Evolutionary conservation across 2,888 invertebrate genomes (phyloP), one percentile per base, ranked within the genome.

Genomic region (Isoperla grammatica): DNA sequence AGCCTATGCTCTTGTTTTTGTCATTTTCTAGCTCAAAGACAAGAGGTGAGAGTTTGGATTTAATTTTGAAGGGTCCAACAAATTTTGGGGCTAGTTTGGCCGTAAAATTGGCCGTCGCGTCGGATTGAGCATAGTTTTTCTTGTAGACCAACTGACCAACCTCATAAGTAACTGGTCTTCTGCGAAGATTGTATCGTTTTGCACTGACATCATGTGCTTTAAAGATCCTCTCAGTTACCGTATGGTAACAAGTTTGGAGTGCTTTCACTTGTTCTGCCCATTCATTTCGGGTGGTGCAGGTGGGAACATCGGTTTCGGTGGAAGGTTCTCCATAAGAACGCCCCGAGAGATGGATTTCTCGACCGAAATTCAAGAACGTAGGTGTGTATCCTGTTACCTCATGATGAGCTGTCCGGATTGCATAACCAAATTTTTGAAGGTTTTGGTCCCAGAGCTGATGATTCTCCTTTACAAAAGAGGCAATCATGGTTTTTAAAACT

Each of bases 371-470:
- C 0, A 65, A 40, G 40, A 65, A 67, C 0, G 64, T 65, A 0
- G 68, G 68, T 0, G 61, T 61, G 2, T 56, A 49, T 11, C 61
- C 61, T 0, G 65, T 56, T 0, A 63, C 57, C 39, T 67, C 67
- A 56, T 69, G 69, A 1, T 65, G 57, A 1, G 69, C 61, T 3
- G 68, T 69, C 15, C 67, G 46, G 1, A 71, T 57, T 0, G 71
- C 70, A 57, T 65, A 68, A 0, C 63, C 67, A 6, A 69, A 61
- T n/a, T 68, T 40, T 2, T 63, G 57, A n/a, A 71, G 54, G 50
- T 69, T 53, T 29, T 57, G 55, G 45, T 70, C 70, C 70, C 68
- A 69, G 6, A 56, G 19, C 2, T 59, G 45, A 35, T 69, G 69
- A 37, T 67, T 59, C 13, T 62, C 56, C 1, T 29, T 45, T 11